phyloP scores from a whole-genome alignment of 2,888 invertebrate genomes.

The Stramonita haemastoma region DNA sequence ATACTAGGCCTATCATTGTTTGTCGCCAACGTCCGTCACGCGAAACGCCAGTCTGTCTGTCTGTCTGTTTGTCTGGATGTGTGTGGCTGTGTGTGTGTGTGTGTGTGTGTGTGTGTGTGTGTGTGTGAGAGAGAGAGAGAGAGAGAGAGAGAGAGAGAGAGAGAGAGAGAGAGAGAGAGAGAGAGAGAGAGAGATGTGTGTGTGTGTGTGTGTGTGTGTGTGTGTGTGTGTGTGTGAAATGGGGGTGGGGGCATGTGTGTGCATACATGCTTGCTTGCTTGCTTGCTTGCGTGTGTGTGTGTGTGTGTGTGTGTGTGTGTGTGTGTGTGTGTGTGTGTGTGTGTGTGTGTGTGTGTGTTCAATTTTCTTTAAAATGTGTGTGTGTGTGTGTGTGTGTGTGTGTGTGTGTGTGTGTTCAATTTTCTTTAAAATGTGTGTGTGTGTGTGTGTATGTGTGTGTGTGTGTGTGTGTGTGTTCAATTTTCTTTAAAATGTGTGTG shows the following conservation, averaged over 20 bases:
- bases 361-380: too few relatives aligned
- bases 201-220: background rate
- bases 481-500: too few relatives aligned
- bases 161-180: too few relatives aligned
- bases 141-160: too few relatives aligned
- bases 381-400: background rate
- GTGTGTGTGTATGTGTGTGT: background rate
- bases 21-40: too few relatives aligned
- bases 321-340: conserved; percentile 13
- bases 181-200: too few relatives aligned
- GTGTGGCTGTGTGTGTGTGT: conserved; percentile 2
- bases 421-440: too few relatives aligned
- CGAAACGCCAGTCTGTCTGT: background rate
- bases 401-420: too few relatives aligned
- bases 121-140: background rate
- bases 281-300: background rate
- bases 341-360: conserved; percentile 14
- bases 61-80: conserved; percentile 8
- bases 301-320: conserved; percentile 21
- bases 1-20: too few relatives aligned
- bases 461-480: conserved; percentile 5
- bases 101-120: conserved; percentile 6
- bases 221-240: background rate
- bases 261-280: background rate
- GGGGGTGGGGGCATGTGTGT: background rate